phyloP scores from a whole-genome alignment of 2,888 invertebrate genomes.

The Rhogogaster chlorosoma region DNA sequence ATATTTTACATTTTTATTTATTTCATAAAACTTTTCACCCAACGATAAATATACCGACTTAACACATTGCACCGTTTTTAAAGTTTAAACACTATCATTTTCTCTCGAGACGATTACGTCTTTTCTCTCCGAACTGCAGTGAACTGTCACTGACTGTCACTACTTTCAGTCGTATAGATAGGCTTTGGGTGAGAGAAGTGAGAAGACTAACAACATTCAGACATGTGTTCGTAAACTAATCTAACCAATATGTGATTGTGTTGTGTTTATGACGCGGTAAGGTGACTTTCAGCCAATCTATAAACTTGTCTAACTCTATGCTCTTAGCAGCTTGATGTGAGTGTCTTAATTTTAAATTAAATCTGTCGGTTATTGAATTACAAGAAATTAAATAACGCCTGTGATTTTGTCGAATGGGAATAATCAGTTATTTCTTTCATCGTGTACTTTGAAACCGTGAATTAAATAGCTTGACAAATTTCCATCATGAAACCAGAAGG shows the following conservation, averaged over 20 bases:
- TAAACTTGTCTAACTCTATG: not conserved
- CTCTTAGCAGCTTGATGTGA: not conserved
- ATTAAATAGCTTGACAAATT: not conserved
- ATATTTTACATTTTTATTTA: not conserved
- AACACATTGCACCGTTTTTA: not conserved
- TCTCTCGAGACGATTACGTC: slow-evolving; percentile 3
- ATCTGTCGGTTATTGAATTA: slow-evolving; percentile 8
- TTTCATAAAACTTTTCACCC: not conserved
- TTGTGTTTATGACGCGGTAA: too few species aligned
- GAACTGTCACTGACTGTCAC: slow-evolving; percentile 8
- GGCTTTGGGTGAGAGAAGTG: not conserved
- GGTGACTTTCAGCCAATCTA: not conserved
- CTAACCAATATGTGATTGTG: too few species aligned
- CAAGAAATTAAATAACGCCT: not conserved
- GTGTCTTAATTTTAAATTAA: slow-evolving; percentile 11
- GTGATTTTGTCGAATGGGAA: not conserved
- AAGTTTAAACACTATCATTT: slow-evolving; percentile 28
- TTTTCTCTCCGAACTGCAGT: not conserved
- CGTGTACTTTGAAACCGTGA: slow-evolving; percentile 1
- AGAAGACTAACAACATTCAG: not conserved
- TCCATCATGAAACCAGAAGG: slow-evolving; percentile 69
- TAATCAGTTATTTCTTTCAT: not conserved
- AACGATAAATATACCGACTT: not conserved
- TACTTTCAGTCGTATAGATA: not conserved
- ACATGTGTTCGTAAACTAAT: too few species aligned